A percentile compares a stretch with the other conserved stretches of the same genome.
phyloP scores from a whole-genome alignment of 2,113 vertebrate species.

The Mirounga angustirostris region DNA sequence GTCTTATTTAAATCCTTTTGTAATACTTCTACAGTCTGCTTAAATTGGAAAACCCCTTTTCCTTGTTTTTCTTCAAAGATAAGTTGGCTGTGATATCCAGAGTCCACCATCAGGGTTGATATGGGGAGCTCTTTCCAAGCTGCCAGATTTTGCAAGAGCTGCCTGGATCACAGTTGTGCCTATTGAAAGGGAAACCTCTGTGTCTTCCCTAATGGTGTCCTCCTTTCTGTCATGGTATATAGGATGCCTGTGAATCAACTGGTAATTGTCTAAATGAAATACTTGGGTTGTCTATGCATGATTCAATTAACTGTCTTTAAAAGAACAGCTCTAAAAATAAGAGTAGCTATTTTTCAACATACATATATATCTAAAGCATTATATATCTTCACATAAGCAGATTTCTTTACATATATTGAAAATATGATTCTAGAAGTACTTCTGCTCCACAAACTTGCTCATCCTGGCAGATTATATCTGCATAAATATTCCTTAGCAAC shows the following conservation, averaged over 20 bases:
- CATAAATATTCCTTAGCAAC: background rate
- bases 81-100: background rate
- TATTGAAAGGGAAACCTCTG: background rate
- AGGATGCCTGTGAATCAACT: background rate
- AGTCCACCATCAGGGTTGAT: too few species aligned
- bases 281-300: background rate
- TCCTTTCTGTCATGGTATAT: slow-evolving; percentile 5
- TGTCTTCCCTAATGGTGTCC: background rate
- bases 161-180: background rate
- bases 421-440: slow-evolving; percentile 51
- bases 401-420: slow-evolving; percentile 53
- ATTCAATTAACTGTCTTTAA: slow-evolving; percentile 56
- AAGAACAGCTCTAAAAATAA: slow-evolving; percentile 62
- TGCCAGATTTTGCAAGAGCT: slow-evolving; percentile 44
- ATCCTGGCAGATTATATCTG: background rate
- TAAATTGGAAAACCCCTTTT: background rate
- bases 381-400: background rate
- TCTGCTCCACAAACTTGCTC: background rate
- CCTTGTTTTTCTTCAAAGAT: background rate
- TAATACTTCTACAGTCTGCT: background rate
- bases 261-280: slow-evolving; percentile 15
- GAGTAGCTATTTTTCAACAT: background rate
- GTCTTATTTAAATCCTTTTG: background rate
- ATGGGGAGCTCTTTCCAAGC: background rate
- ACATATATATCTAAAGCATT: background rate